Base-by-base conservation (phyloP, 2,113 vertebrate species). In the Chaenocephalus aceratus region DNA sequence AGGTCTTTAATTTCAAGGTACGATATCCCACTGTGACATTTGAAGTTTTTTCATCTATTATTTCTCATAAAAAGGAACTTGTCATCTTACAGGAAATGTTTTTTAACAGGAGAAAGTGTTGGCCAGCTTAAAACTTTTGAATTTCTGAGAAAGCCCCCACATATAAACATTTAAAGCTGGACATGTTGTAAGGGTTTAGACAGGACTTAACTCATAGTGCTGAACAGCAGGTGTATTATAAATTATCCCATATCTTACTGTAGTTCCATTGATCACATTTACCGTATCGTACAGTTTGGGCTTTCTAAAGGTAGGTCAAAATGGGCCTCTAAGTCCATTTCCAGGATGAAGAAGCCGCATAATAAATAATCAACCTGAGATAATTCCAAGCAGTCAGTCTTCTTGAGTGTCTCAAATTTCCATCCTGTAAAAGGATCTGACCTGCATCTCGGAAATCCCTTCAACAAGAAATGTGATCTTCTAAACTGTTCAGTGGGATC, bases 1-100 rank as follows among this genome's bases (percentile, higher is more conserved):
- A 45, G 51, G 14, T 69, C 15, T 84, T 85, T 67, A 68, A 84
- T 78, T 63, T 79, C 71, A 80, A 70, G 16, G 26, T 69, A 7
- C 12, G 30, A 51, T 48, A 70, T 82, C 14, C 44, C 56, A 41
- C 9, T 3, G 1, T 80, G 79, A 82, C 84, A 89, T 81, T 83
- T 46, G 21, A 15, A 49, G 49, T 41, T 41, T 58, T 30, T 58
- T 23, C 18, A 11, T 72, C 36, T 54, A 26, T 70, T 67, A 44
- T 75, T 83, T 78, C 10, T 68, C 15, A 76, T 44, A 48, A 36
- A 54, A 13, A 48, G 23, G 9, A 75, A 64, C 21, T 60, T 79
- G 53, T 67, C 62, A 58, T 46, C 52, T 34, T 30, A 75, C 7
- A 60, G 21, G 58, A 79, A 64, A 54, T 53, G 4, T 52, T 13